Base-by-base conservation (phyloP, 2,888 invertebrate species). In the Andrena chrysosceles region DNA sequence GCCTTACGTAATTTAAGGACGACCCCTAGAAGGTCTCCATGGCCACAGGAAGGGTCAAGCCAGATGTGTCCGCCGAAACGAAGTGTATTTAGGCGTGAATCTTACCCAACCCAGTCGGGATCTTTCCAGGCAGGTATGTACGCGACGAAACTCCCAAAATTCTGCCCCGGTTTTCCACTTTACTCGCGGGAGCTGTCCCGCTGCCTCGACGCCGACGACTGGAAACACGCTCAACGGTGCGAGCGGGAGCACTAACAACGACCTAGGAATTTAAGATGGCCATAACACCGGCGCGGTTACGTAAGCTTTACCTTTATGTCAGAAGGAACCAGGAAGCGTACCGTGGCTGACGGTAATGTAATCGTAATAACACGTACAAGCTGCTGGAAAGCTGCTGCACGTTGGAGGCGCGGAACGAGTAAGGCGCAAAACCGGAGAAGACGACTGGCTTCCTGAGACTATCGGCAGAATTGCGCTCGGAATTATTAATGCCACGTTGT, bases 361-460 rank as follows among this genome's bases (percentile, higher is more conserved):
- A 85, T 86, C 83, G 86, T 86, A 86, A 86, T 86, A 85, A 86
- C 83, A 79, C 71, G 79, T 77, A 77, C 66, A n/a, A 67, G 64
- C 23, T 29, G 66, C 72, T 63, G 77, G 71, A 70, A 81, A 74
- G 69, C 70, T 71, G 67, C 76, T 84, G 20, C 73, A 67, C 29
- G 62, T 60, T n/a, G 66, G 54, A 67, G 42, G 56, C 67, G 16
- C 13, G 29, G 35, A 70, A 60, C 70, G 69, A 48, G 60, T 52
- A n/a, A 59, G 48, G 62, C 35, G 42, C 49, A 48, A 64, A 52
- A 7, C 16, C 42, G 42, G 56, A 42, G 73, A 54, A 62, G 42
- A 62, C 66, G 72, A 66, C 33, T 54, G 67, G n/a, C 23, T 72
- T 2, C 29, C 49, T 16, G 60, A 52, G 49, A 35, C 54, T 16